Percentiles rank a stretch among this genome's conserved stretches.
These are phyloP conservation scores for Microtus oregoni DNA, from an alignment of 2,113 vertebrate genomes.

Conservation along the genomic window DNA sequence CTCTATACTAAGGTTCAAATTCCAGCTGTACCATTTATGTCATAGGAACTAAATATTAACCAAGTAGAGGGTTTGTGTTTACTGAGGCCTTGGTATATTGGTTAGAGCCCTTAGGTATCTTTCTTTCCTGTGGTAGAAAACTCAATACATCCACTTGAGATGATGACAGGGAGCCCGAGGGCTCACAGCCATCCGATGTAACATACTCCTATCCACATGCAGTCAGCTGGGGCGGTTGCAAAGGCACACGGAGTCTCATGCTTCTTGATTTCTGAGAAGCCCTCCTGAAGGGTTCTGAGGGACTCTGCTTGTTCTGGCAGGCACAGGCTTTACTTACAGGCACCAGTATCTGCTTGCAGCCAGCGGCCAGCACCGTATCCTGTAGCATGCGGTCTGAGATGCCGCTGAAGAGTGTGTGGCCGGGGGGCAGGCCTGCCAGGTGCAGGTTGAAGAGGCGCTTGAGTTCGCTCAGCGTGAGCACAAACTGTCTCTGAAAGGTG, in stretches of 20 bases:
- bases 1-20: neutral
- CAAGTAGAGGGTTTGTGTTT: no score
- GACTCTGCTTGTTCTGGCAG: accelerated
- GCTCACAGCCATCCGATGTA: neutral
- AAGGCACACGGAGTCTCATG: no score
- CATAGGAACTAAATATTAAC: neutral
- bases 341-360: constrained; percentile 98
- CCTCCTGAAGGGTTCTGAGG: neutral
- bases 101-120: neutral
- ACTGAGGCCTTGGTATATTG: neutral
- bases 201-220: neutral
- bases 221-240: neutral
- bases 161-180: neutral
- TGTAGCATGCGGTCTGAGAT: constrained; percentile 97
- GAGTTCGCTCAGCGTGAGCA: constrained; percentile 96
- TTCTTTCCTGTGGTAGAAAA: neutral
- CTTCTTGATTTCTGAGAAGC: neutral
- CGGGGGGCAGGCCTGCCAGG: constrained; percentile 94
- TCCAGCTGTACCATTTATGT: neutral
- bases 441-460: constrained; percentile 98
- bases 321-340: constrained; percentile 93
- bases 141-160: neutral
- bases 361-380: constrained; percentile 93
- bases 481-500: constrained; percentile 95
- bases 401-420: constrained; percentile 91